phyloP scores from a whole-genome alignment of 2,888 invertebrate species.

The Lithophane socia region DNA sequence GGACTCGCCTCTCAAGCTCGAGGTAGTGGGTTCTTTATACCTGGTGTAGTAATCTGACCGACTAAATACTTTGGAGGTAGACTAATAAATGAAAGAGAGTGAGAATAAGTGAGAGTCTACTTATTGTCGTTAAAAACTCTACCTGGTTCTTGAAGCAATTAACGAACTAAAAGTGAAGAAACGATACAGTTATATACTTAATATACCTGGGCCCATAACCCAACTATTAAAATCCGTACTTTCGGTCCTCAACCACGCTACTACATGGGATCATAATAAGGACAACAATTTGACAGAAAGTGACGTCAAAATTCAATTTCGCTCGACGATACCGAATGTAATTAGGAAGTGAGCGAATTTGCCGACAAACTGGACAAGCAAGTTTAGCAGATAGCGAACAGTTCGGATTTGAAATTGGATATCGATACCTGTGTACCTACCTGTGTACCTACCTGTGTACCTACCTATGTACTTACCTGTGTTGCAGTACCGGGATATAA shows the following conservation, averaged over 20 bases:
- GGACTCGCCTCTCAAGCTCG: neutral
- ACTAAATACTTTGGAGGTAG: neutral
- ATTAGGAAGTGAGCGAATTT: conserved; percentile 48
- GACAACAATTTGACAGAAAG: no score
- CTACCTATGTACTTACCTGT: conserved; percentile 5
- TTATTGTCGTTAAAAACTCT: neutral
- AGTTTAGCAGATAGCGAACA: conserved; percentile 33
- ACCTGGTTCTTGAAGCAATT: neutral
- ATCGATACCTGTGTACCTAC: conserved; percentile 17
- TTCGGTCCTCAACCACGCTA: neutral
- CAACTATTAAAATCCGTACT: neutral
- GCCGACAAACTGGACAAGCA: conserved; percentile 11
- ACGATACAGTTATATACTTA: neutral
- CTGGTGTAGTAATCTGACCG: neutral
- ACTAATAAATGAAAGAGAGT: no score
- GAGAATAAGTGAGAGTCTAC: neutral
- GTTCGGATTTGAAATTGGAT: conserved; percentile 23
- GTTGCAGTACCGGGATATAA: conserved; percentile 1
- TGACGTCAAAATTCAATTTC: conserved; percentile 23
- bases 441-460: conserved; percentile 14
- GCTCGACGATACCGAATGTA: conserved; percentile 37
- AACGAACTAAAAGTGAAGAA: neutral
- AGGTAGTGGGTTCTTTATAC: neutral
- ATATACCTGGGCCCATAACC: neutral
- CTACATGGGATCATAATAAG: conserved; percentile 17